Evolutionary conservation across 2,113 vertebrate genomes (phyloP).

Genomic region (Podarcis cretensis): DNA sequence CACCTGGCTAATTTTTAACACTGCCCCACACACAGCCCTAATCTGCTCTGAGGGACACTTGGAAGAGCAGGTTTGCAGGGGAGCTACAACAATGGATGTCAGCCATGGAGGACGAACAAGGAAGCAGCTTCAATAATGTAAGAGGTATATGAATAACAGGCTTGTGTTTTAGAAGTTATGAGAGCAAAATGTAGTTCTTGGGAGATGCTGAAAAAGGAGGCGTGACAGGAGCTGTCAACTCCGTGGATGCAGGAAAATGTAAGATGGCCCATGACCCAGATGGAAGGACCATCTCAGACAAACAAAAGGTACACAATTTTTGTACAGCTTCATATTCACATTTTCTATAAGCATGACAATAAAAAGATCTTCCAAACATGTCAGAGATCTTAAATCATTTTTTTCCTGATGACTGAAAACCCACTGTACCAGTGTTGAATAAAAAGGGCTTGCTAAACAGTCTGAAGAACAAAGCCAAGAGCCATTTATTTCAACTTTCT

Average conservation of each 20-base stretch:
- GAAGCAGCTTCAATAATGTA: neutral
- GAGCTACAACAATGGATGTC: too few species aligned
- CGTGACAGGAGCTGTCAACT: neutral
- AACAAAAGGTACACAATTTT: neutral
- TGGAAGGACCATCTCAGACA: neutral
- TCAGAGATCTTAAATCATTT: neutral
- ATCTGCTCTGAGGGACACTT: too few species aligned
- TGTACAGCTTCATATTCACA: neutral
- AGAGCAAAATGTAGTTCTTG: neutral
- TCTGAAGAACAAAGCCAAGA: neutral
- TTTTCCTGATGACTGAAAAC: neutral
- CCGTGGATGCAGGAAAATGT: neutral
- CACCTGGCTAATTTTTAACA: too few species aligned
- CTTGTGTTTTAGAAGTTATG: neutral
- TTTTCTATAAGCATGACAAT: neutral
- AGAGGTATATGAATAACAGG: neutral
- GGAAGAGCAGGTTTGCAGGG: too few species aligned
- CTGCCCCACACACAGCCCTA: too few species aligned
- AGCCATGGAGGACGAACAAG: neutral
- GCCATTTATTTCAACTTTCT: neutral
- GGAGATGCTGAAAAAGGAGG: neutral
- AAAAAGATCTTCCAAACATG: neutral
- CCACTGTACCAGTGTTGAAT: neutral
- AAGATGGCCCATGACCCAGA: neutral
- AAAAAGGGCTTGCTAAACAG: neutral